Percentiles rank a stretch among this genome's conserved stretches.
phyloP scores from a whole-genome alignment of 2,113 vertebrate species.

The Microcebus tavaratra region DNA sequence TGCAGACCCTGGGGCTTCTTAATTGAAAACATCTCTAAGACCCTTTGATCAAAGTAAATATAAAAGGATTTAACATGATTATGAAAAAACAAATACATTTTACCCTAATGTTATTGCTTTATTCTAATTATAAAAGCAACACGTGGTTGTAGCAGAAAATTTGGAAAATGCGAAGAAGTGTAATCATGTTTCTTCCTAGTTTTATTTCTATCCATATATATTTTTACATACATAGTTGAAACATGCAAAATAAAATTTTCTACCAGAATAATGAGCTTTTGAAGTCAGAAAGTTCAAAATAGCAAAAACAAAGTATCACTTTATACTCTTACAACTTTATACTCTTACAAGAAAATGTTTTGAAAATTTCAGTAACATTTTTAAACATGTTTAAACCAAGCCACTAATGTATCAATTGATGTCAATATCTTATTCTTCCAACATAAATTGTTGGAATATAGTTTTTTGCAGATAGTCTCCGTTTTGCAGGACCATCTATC shows the following conservation, averaged over 20 bases:
- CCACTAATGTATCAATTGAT: too few species aligned
- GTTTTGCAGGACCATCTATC: too few species aligned
- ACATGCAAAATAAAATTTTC: not conserved
- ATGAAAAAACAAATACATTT: not conserved
- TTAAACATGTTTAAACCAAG: not conserved
- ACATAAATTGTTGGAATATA: too few species aligned
- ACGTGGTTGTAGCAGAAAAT: not conserved
- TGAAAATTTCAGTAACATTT: not conserved
- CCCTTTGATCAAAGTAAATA: constrained; percentile 57
- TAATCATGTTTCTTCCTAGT: not conserved
- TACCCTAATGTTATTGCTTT: not conserved
- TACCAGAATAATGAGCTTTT: not conserved
- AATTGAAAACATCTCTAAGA: constrained; percentile 20
- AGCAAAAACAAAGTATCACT: not conserved
- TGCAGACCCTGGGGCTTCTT: constrained; percentile 37
- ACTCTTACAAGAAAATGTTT: not conserved
- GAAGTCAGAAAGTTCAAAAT: not conserved
- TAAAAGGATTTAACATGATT: not conserved
- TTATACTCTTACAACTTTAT: not conserved
- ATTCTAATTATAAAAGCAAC: not conserved
- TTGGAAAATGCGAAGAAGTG: not conserved
- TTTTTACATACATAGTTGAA: not conserved
- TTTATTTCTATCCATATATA: not conserved
- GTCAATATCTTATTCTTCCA: too few species aligned
- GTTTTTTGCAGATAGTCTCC: too few species aligned